Base-by-base conservation (phyloP, 2,888 invertebrate genomes). In the Dioctria rufipes region DNA sequence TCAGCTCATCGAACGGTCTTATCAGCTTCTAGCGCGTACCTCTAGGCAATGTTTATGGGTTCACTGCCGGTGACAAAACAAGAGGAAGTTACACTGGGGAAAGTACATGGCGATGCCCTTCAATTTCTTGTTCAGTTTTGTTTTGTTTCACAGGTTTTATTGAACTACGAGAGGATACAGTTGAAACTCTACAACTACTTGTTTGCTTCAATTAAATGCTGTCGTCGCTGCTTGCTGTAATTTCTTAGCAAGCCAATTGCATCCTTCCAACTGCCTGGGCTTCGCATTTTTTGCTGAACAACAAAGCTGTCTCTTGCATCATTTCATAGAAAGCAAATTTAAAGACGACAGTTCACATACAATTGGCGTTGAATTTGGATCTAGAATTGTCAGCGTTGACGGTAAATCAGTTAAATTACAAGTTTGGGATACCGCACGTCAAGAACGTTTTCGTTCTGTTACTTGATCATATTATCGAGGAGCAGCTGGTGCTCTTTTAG, bases 1-100 rank as follows among this genome's bases (percentile, higher is more conserved):
- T 92, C 94, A 83, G 96, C 96, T 43, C 96, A 96, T 90, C 94
- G 96, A 86, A 90, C 98, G 84, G 95, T 98, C 78, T 91, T 98
- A 83, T 95, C 96, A 85, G 96, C 97, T 63, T 95, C 96, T 81
- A 97, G 97, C 85, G 96, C 97, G 89, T 98, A 98, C 89, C 98
- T 98, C 90, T 94, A 95, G 65, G 97, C 97, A 65, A 98, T 98
- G 98, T 98, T 98, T 87, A 97, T 96, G 42, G 95, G 95, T 80
- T 94, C 95, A 80, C 90, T 98, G 83, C 91, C 94, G 84, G 98
- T 98, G 90, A 93, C 96, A 5, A 93, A 92, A 83, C 93, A 96
- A 88, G 92, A 93, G 83, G 96, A 97, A 90, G 93, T 98, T 54
- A 94, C 94, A 81, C 90, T 98, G 84, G 94, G 94, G 84, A 94